These are phyloP conservation scores for Drosophila cracens DNA, from an alignment of 2,888 invertebrate species.

Conservation along the genomic window DNA sequence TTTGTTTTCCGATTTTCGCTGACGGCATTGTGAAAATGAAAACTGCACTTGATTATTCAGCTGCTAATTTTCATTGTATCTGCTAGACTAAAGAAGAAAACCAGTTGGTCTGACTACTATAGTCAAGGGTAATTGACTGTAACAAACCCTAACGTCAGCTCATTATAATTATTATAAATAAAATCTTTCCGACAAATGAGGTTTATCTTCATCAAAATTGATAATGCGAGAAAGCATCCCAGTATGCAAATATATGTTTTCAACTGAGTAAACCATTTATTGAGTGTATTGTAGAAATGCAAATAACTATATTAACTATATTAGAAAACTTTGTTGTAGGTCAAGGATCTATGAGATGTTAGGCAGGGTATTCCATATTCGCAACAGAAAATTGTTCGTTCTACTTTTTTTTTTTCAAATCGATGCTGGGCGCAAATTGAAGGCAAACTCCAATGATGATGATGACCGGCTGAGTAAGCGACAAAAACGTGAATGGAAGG, in stretches of 20 bases:
- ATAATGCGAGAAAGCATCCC: not conserved
- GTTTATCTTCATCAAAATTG: not conserved
- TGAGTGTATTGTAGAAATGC: not conserved
- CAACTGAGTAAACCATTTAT: not conserved
- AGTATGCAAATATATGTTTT: not conserved
- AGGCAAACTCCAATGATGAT: conserved; percentile 67
- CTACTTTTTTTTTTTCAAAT: not conserved
- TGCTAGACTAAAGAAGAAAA: conserved; percentile 11
- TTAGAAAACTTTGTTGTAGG: not conserved
- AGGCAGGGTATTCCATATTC: not conserved
- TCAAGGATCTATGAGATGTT: not conserved
- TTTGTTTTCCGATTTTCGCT: conserved; percentile 55
- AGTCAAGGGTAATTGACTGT: not conserved
- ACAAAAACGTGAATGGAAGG: conserved; percentile 22
- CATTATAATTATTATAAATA: not conserved
- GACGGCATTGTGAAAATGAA: conserved; percentile 67
- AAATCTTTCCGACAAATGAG: not conserved
- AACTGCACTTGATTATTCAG: conserved; percentile 76
- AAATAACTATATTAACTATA: not conserved
- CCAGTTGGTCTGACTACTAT: not conserved
- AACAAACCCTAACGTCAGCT: not conserved
- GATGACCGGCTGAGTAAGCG: conserved; percentile 45
- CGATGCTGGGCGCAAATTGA: conserved; percentile 71
- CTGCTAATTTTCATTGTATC: conserved; percentile 72
- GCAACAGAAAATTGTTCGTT: not conserved